Percentiles rank a stretch among this genome's conserved stretches.
phyloP scores from a whole-genome alignment of 2,888 invertebrate species.

The Bedellia somnulentella region DNA sequence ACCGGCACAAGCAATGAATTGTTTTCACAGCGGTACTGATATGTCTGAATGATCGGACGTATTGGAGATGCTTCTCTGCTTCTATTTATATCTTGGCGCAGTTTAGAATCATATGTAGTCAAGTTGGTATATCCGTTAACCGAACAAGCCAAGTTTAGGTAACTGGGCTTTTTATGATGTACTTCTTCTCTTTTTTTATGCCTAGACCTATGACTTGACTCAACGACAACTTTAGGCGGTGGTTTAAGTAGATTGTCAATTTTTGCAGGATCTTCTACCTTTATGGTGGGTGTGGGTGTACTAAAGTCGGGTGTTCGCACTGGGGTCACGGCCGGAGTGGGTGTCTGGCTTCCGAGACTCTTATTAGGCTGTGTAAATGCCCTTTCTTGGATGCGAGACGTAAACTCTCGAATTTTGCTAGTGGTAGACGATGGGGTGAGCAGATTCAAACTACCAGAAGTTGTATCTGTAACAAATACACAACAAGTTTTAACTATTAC shows the following conservation, averaged over 20 bases:
- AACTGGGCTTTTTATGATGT: constrained; percentile 76
- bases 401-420: constrained; percentile 58
- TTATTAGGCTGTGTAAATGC: constrained; percentile 25
- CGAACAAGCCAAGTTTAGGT: constrained; percentile 85
- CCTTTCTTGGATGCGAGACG: constrained; percentile 61
- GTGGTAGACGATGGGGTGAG: constrained; percentile 65
- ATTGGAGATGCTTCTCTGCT: constrained; percentile 74
- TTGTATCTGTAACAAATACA: constrained; percentile 43
- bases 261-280: constrained; percentile 2
- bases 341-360: constrained; percentile 19
- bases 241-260: constrained; percentile 40
- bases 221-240: constrained; percentile 35
- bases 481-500: background rate
- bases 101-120: constrained; percentile 82
- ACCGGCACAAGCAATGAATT: constrained; percentile 47
- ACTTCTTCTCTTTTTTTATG: constrained; percentile 41
- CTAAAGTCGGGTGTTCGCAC: constrained; percentile 20
- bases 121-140: constrained; percentile 88
- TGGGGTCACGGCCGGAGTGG: constrained; percentile 19
- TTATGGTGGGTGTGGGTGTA: background rate
- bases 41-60: constrained; percentile 57
- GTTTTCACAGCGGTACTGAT: constrained; percentile 44
- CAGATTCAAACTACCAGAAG: constrained; percentile 65
- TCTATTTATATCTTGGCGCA: constrained; percentile 72
- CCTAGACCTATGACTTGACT: constrained; percentile 34